phyloP scores from a whole-genome alignment of 2,888 invertebrate genomes.

The Geotrupes spiniger region DNA sequence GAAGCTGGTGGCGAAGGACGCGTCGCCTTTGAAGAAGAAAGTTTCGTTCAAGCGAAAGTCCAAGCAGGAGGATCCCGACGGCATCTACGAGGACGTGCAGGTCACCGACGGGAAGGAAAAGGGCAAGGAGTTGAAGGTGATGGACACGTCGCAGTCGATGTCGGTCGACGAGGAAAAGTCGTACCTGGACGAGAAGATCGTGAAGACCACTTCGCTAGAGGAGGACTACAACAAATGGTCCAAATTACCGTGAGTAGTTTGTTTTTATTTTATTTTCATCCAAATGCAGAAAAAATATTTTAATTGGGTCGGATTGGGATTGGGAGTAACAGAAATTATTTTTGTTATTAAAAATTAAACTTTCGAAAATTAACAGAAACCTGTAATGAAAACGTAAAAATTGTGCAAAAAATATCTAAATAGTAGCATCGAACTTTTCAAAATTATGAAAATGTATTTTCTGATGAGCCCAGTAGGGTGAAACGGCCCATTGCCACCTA shows the following conservation, averaged over 20 bases:
- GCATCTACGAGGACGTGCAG: constrained; percentile 33
- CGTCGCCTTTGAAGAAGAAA: constrained; percentile 39
- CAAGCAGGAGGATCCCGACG: constrained; percentile 35
- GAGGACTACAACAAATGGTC: constrained; percentile 49
- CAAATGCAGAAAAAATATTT: no score
- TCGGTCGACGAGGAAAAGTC: constrained; percentile 41
- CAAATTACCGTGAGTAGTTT: constrained; percentile 44
- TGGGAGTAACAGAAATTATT: no score
- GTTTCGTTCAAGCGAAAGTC: constrained; percentile 46
- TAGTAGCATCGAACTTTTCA: no score
- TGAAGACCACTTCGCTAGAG: constrained; percentile 41
- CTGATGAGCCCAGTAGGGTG: no score
- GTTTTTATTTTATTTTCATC: no score
- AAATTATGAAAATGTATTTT: no score
- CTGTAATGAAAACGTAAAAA: no score
- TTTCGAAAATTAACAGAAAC: no score
- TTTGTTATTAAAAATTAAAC: no score
- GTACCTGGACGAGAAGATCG: constrained; percentile 40
- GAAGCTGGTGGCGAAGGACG: constrained; percentile 16
- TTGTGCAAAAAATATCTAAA: no score
- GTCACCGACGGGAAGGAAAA: constrained; percentile 23
- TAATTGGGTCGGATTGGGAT: no score
- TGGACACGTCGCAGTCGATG: constrained; percentile 37
- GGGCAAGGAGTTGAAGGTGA: constrained; percentile 21
- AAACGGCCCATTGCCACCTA: no score